Percentiles rank a stretch among this genome's conserved stretches.
phyloP scores from a whole-genome alignment of 2,113 vertebrate species.

The Zingel zingel region DNA sequence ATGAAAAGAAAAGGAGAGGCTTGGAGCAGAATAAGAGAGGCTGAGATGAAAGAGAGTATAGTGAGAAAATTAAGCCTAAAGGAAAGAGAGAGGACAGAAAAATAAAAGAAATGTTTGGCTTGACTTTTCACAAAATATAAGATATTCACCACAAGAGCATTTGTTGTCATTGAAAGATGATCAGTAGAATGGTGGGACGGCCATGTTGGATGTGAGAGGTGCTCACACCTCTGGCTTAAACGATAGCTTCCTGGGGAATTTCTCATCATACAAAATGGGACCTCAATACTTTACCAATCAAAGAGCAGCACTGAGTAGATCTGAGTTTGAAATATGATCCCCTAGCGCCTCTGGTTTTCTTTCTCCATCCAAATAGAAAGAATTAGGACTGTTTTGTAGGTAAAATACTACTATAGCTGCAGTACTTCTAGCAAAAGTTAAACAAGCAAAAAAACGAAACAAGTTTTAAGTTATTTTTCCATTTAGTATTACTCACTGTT shows the following conservation, averaged over 20 bases:
- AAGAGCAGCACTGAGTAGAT: too few species aligned
- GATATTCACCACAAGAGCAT: neutral
- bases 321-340: too few species aligned
- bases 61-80: neutral
- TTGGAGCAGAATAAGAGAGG: neutral
- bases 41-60: constrained; percentile 6
- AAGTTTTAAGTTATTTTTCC: neutral
- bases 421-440: neutral
- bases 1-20: constrained; percentile 7
- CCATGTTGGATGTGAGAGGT: neutral
- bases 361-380: neutral
- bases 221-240: neutral
- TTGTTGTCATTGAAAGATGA: neutral
- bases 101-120: neutral
- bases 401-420: neutral
- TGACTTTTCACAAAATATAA: neutral
- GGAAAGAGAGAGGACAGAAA: too few species aligned
- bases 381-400: neutral
- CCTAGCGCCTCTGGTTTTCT: neutral
- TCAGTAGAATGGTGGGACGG: neutral
- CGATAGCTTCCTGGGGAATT: neutral
- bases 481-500: neutral
- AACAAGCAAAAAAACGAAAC: neutral
- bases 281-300: too few species aligned
- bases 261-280: neutral